These are phyloP conservation scores for Rotaria macrura DNA, from an alignment of 2,888 invertebrate genomes.

Conservation along the genomic window DNA sequence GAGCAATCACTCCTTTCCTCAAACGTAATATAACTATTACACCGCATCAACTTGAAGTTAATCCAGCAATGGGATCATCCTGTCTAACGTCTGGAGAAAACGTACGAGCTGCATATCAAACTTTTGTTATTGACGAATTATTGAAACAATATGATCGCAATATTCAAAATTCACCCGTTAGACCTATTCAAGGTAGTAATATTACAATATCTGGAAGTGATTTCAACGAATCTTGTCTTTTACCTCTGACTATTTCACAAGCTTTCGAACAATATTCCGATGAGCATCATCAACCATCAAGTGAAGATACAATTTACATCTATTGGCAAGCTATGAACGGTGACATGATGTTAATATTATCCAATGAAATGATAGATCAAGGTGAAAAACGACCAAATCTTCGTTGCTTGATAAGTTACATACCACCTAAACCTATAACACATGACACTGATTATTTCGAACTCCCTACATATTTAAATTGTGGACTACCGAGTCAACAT, in stretches of 20 bases:
- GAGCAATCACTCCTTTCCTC: neutral
- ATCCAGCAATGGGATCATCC: rapidly evolving
- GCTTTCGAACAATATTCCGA: neutral
- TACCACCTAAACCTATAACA: neutral
- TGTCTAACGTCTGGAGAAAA: neutral
- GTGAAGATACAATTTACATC: neutral
- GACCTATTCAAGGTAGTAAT: neutral
- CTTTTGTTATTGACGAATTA: neutral
- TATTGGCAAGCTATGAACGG: neutral
- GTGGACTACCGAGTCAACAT: neutral
- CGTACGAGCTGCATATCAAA: neutral
- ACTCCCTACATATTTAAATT: too few species aligned
- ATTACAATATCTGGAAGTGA: neutral
- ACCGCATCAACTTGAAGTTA: neutral
- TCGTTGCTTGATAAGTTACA: neutral
- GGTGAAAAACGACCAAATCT: neutral
- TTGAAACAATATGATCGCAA: neutral
- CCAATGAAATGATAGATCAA: neutral
- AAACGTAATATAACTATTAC: neutral
- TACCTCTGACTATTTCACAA: neutral
- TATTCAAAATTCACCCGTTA: neutral
- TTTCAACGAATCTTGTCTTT: neutral
- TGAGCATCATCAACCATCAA: neutral
- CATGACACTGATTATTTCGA: neutral
- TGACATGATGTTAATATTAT: neutral